phyloP scores from a whole-genome alignment of 2,888 invertebrate genomes.

The Drosophila nr. medialis region DNA sequence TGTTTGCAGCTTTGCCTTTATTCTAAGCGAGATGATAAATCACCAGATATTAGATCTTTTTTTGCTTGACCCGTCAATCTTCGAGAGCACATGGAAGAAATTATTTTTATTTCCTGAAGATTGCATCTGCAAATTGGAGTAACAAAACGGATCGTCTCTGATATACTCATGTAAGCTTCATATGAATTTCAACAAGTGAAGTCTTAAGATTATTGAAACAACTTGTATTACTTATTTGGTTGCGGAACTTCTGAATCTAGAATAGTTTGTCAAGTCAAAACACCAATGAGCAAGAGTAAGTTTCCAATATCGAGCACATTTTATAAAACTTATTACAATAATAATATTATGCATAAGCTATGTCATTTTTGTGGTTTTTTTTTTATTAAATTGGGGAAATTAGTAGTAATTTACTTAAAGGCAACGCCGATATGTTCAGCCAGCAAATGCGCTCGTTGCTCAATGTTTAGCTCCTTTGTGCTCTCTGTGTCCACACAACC shows the following conservation, averaged over 20 bases:
- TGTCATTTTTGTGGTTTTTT: background rate
- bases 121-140: background rate
- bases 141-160: background rate
- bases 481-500: conserved; percentile 47
- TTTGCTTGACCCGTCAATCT: background rate
- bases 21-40: conserved; percentile 7
- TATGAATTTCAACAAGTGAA: background rate
- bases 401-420: no score
- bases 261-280: background rate
- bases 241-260: background rate
- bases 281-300: background rate
- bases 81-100: background rate
- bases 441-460: conserved; percentile 80
- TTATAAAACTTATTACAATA: background rate
- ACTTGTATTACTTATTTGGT: background rate
- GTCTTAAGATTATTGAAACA: background rate
- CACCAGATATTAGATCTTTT: background rate
- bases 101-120: background rate
- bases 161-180: background rate
- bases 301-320: background rate
- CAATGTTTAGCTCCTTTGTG: conserved; percentile 32
- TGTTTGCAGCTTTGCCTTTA: background rate
- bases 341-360: background rate
- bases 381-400: background rate
- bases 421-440: conserved; percentile 66